These are phyloP conservation scores for Solea solea DNA, from an alignment of 2,113 vertebrate species.

Conservation along the genomic window DNA sequence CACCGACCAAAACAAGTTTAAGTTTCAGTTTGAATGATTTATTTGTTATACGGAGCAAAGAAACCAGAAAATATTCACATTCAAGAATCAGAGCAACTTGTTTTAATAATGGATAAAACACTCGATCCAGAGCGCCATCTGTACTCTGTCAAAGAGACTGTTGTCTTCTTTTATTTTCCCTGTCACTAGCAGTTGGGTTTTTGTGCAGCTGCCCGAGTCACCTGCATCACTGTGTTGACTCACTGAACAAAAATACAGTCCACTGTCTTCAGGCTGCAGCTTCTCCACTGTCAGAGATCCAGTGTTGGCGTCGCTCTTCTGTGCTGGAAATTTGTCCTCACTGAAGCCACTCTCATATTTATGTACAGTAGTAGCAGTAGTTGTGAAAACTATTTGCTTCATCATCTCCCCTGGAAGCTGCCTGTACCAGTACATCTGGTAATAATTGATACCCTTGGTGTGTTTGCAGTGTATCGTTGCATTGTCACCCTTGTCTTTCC, in stretches of 20 bases:
- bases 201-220: constrained; percentile 12
- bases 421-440: constrained; percentile 55
- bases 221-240: constrained; percentile 29
- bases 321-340: constrained; percentile 16
- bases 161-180: no score
- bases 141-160: not conserved
- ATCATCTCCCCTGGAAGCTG: constrained; percentile 51
- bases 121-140: no score
- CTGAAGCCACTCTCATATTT: constrained; percentile 26
- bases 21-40: no score
- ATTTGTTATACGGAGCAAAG: no score
- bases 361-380: rapidly evolving
- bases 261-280: constrained; percentile 16
- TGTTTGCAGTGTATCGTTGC: constrained; percentile 62
- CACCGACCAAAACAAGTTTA: no score
- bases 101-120: no score
- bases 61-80: no score
- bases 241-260: constrained; percentile 55
- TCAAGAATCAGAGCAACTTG: no score
- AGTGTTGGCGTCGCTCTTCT: not conserved
- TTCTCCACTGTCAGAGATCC: constrained; percentile 40
- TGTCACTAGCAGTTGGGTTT: constrained; percentile 19
- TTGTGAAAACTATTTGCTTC: constrained; percentile 38
- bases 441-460: constrained; percentile 20
- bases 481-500: constrained; percentile 35